phyloP scores from a whole-genome alignment of 2,797 vertebrate genomes.

The Gastrophryne carolinensis region DNA sequence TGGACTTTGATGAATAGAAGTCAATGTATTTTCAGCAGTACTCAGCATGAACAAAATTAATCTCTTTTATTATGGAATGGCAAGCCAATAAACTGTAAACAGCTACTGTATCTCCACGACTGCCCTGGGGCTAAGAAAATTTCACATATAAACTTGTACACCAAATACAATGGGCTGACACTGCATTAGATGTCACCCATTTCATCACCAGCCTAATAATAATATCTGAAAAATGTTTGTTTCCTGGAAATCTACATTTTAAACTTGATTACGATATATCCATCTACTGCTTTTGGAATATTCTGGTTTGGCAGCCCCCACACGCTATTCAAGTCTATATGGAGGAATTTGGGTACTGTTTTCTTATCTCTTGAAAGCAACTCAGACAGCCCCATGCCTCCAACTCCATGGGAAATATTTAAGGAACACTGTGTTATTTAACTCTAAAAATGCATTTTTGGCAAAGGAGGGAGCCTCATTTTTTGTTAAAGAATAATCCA shows the following conservation, averaged over 20 bases:
- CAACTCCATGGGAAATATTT: too few species aligned
- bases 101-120: conserved; percentile 43
- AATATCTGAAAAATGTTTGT: conserved; percentile 15
- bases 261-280: too few species aligned
- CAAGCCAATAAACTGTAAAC: conserved; percentile 50
- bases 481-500: too few species aligned
- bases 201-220: conserved; percentile 24
- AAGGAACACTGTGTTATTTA: too few species aligned
- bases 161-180: conserved; percentile 19
- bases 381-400: too few species aligned
- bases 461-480: too few species aligned
- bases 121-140: conserved; percentile 30
- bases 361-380: too few species aligned
- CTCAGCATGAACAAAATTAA: conserved; percentile 48
- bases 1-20: conserved; percentile 45
- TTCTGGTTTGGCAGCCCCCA: too few species aligned
- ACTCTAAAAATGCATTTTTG: too few species aligned
- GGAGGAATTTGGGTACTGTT: too few species aligned
- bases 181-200: conserved; percentile 19
- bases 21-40: conserved; percentile 27
- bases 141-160: conserved; percentile 3
- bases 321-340: too few species aligned
- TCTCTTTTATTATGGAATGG: conserved; percentile 46
- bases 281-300: too few species aligned
- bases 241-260: neutral